phyloP scores from a whole-genome alignment of 2,113 vertebrate genomes.

The Brienomyrus brachyistius region DNA sequence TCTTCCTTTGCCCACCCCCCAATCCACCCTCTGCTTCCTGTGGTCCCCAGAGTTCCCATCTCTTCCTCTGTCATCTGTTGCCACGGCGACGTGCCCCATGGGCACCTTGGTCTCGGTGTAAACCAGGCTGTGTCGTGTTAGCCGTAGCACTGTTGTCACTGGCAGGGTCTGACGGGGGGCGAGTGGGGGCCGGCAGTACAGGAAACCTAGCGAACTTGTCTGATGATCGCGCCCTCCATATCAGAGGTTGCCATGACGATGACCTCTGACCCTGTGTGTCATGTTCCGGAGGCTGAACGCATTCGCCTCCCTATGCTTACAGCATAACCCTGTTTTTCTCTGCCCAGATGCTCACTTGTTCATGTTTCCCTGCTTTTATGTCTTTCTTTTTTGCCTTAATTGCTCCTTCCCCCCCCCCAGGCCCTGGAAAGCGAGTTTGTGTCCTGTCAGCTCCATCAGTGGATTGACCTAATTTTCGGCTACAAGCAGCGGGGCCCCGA shows the following conservation, averaged over 20 bases:
- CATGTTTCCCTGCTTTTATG: not conserved
- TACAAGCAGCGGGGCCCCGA: conserved; percentile 97
- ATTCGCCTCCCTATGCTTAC: not conserved
- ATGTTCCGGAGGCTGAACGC: not conserved
- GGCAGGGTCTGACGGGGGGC: not conserved
- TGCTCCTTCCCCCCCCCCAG: conserved; percentile 44
- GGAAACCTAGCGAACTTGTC: not conserved
- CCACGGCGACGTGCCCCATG: not conserved
- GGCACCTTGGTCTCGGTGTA: not conserved
- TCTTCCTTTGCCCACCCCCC: not conserved
- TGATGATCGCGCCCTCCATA: not conserved
- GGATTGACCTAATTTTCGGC: conserved; percentile 97
- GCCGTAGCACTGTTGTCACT: not conserved
- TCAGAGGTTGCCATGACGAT: not conserved
- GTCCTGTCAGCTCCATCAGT: conserved; percentile 96
- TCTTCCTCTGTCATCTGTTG: not conserved
- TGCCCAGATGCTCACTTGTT: not conserved
- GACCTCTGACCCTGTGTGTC: not conserved
- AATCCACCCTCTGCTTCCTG: not conserved
- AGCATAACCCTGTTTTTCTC: not conserved
- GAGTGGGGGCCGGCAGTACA: not conserved
- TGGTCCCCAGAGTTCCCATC: not conserved
- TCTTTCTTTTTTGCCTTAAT: not conserved
- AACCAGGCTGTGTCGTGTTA: not conserved
- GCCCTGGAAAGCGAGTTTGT: conserved; percentile 96